Conservation (phyloP, 2,888 invertebrate genomes). For the Drosophila parthenogenetica region DNA sequence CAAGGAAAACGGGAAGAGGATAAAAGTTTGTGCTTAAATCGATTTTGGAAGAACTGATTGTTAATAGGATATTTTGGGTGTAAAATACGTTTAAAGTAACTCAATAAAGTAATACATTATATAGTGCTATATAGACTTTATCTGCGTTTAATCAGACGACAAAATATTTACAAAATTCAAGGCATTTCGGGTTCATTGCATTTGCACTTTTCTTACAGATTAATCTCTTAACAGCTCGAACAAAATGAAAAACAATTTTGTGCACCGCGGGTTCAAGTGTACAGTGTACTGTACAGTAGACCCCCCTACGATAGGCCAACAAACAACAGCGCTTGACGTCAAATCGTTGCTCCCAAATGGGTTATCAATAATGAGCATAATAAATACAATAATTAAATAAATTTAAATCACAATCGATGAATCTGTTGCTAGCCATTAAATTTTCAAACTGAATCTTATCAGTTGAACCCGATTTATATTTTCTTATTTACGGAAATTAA, state of each 20-base stretch:
- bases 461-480: conserved; percentile 25
- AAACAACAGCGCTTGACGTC: conserved; percentile 44
- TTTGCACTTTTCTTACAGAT: conserved; percentile 47
- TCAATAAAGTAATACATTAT: conserved; percentile 4
- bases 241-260: conserved; percentile 14
- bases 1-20: neutral
- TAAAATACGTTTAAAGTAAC: conserved; percentile 7
- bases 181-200: conserved; percentile 59
- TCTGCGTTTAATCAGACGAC: conserved; percentile 5
- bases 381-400: conserved; percentile 21
- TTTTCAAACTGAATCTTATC: conserved; percentile 31
- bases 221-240: conserved; percentile 16
- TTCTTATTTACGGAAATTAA: conserved; percentile 26
- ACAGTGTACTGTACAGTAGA: conserved; percentile 4
- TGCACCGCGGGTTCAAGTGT: conserved; percentile 14
- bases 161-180: conserved; percentile 44
- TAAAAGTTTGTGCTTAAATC: conserved; percentile 19
- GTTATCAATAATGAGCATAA: conserved; percentile 34
- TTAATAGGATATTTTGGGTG: neutral
- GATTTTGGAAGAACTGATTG: conserved; percentile 7
- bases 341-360: conserved; percentile 32
- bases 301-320: conserved; percentile 13
- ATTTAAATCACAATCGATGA: conserved; percentile 15
- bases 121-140: neutral
- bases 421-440: conserved; percentile 29